A percentile compares a stretch with the other conserved stretches of the same genome.
These are phyloP conservation scores for Brachionus asplanchnoidis DNA, from an alignment of 1,140 invertebrate species.

Conservation along the genomic window DNA sequence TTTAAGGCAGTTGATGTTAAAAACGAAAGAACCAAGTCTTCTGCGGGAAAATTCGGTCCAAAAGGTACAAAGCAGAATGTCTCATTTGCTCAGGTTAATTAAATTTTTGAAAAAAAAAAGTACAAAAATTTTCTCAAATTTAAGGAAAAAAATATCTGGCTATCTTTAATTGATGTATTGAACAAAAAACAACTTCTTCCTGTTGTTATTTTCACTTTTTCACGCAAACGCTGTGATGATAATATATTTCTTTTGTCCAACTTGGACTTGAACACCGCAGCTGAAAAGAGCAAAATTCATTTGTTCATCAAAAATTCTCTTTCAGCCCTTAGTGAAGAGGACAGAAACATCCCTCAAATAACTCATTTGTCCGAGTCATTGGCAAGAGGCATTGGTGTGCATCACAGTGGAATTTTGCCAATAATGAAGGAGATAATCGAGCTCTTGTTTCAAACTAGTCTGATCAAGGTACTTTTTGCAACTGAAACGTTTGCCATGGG, in stretches of 20 bases:
- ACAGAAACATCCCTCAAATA: conserved; percentile 82
- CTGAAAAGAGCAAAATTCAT: conserved; percentile 76
- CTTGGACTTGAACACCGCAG: conserved; percentile 73
- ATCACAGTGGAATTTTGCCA: conserved; percentile 93
- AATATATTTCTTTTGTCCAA: conserved; percentile 68
- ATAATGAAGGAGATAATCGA: conserved; percentile 97
- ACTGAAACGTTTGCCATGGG: conserved; percentile 64
- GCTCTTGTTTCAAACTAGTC: conserved; percentile 83
- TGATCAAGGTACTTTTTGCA: conserved; percentile 68
- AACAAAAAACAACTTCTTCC: conserved; percentile 76
- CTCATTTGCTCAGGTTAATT: conserved; percentile 49
- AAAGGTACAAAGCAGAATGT: conserved; percentile 55
- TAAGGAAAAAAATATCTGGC: conserved; percentile 77
- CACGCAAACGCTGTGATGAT: conserved; percentile 76
- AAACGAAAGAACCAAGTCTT: conserved; percentile 62
- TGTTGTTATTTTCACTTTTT: conserved; percentile 87
- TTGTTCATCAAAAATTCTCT: conserved; percentile 78
- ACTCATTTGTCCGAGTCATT: conserved; percentile 68
- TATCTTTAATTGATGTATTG: conserved; percentile 66
- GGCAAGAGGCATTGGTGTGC: conserved; percentile 84
- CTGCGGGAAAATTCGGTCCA: conserved; percentile 62
- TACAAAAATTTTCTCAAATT: conserved; percentile 29
- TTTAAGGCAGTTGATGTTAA: conserved; percentile 67
- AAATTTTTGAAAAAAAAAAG: not conserved
- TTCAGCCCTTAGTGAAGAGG: conserved; percentile 73